Conservation (phyloP, 1,140 invertebrate species). For the Metopolophium dirhodum region DNA sequence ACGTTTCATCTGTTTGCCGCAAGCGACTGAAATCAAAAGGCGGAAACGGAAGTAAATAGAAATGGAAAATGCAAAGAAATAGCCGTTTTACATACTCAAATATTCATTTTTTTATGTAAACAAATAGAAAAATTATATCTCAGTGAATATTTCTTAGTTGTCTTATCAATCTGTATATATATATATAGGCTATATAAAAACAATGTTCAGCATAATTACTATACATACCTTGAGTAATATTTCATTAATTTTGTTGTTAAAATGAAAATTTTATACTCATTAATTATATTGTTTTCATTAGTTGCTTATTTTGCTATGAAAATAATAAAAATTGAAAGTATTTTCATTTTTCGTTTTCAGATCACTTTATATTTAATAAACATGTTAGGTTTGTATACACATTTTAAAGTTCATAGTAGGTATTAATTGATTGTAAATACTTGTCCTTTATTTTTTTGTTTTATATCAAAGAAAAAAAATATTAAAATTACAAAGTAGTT, state of each 20-base stretch:
- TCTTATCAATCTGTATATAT: not conserved
- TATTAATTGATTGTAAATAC: not conserved
- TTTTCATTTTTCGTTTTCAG: not conserved
- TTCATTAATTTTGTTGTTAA: not conserved
- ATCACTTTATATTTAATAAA: not conserved
- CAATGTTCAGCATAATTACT: not conserved
- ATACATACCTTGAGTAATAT: not conserved
- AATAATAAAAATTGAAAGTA: not conserved
- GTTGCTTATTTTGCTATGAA: not conserved
- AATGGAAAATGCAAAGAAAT: conserved; percentile 24
- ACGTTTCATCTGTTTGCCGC: conserved; percentile 54
- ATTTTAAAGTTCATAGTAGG: not conserved
- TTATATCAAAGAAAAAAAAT: not conserved
- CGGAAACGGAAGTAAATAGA: conserved; percentile 37
- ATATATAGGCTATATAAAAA: not conserved
- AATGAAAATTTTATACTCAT: not conserved
- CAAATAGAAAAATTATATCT: not conserved
- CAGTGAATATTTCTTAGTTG: not conserved
- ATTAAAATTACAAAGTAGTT: not conserved
- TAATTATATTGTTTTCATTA: not conserved
- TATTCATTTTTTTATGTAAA: conserved; percentile 25
- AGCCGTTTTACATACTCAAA: not conserved
- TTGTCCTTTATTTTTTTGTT: not conserved
- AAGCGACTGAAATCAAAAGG: conserved; percentile 28
- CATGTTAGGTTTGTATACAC: not conserved